Percentiles rank a stretch among this genome's conserved stretches.
These are phyloP conservation scores for Leptinotarsa rubiginosa DNA, from an alignment of 2,888 invertebrate species.

Conservation along the genomic window DNA sequence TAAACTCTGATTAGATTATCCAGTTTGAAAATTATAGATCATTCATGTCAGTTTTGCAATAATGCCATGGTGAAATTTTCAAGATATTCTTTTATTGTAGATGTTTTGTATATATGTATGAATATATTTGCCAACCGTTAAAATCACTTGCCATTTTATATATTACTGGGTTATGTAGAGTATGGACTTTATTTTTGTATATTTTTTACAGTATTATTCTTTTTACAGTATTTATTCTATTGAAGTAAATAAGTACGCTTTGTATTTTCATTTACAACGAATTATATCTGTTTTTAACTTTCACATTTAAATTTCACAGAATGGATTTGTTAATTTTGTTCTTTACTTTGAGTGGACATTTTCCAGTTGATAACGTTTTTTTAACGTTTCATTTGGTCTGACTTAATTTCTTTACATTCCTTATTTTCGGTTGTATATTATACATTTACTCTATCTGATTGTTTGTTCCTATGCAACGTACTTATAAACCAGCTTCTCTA, in stretches of 20 bases:
- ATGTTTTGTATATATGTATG: constrained; percentile 61
- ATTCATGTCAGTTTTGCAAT: background rate
- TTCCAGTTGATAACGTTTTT: constrained; percentile 9
- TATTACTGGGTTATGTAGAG: constrained; percentile 48
- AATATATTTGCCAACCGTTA: constrained; percentile 56
- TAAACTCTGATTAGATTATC: no score
- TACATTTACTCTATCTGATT: constrained; percentile 37
- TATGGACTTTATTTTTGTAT: constrained; percentile 56
- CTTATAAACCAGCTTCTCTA: constrained; percentile 54
- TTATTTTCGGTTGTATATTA: constrained; percentile 32
- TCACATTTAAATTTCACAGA: constrained; percentile 16
- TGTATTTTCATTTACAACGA: constrained; percentile 49
- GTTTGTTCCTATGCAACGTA: constrained; percentile 58
- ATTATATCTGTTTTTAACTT: constrained; percentile 32
- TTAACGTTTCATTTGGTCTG: constrained; percentile 9
- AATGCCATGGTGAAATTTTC: constrained; percentile 24
- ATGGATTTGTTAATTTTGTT: constrained; percentile 19
- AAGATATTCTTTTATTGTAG: constrained; percentile 48
- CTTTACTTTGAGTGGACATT: background rate
- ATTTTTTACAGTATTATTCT: constrained; percentile 60
- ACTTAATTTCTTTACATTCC: constrained; percentile 42
- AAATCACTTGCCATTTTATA: constrained; percentile 57
- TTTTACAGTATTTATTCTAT: constrained; percentile 56
- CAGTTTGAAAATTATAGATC: background rate
- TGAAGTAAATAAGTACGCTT: constrained; percentile 50